phyloP scores from a whole-genome alignment of 1,140 invertebrate species.

The Doryteuthis pealeii region DNA sequence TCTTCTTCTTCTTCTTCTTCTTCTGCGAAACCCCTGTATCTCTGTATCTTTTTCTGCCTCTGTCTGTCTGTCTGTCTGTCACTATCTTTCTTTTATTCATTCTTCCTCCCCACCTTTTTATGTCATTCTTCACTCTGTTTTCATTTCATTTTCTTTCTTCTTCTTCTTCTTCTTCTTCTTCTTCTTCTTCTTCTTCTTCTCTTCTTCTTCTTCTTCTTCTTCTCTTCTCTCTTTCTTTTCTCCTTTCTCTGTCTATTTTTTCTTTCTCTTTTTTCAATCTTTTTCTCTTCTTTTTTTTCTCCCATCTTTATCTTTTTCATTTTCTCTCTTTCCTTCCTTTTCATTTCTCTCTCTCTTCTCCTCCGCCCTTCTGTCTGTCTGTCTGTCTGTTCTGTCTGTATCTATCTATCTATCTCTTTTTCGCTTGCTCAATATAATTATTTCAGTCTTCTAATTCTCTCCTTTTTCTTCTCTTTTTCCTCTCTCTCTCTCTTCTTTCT shows the following conservation, averaged over 20 bases:
- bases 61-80: not conserved
- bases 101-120: not conserved
- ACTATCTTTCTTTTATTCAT: not conserved
- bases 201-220: not conserved
- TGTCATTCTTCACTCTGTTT: not conserved
- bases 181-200: not conserved
- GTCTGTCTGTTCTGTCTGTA: too few species aligned
- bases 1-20: not conserved
- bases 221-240: not conserved
- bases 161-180: not conserved
- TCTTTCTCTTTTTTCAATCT: not conserved
- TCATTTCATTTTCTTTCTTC: not conserved
- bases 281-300: not conserved
- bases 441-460: too few species aligned
- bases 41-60: not conserved
- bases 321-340: too few species aligned
- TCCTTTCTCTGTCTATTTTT: not conserved
- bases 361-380: too few species aligned
- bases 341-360: too few species aligned
- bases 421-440: too few species aligned
- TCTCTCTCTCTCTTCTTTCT: not conserved
- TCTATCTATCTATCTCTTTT: too few species aligned
- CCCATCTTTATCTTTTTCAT: too few species aligned
- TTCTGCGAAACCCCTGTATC: not conserved
- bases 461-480: not conserved